Evolutionary conservation across 2,113 vertebrate genomes (phyloP).

Genomic region (Daphoenositta chrysoptera): DNA sequence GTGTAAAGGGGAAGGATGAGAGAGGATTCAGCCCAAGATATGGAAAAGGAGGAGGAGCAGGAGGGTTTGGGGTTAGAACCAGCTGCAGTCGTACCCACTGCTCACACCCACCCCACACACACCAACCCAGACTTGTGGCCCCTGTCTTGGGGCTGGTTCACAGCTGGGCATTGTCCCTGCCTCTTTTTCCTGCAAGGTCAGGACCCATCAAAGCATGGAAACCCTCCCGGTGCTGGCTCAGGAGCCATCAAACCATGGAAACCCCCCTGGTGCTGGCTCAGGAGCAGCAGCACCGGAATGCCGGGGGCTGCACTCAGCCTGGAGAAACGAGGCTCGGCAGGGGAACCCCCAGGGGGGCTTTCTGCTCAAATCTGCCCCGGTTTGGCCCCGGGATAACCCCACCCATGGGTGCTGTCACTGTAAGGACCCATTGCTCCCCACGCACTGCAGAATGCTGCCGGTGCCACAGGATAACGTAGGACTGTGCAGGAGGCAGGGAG

Average conservation of each 20-base stretch:
- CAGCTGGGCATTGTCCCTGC: not conserved
- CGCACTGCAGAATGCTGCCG: rapidly evolving
- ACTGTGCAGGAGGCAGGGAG: not conserved
- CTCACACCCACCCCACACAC: rapidly evolving
- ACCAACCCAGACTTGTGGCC: not conserved
- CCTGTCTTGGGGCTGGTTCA: not conserved
- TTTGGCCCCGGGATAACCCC: not conserved
- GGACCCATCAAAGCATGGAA: not conserved
- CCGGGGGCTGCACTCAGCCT: not conserved
- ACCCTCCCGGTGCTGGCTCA: not conserved
- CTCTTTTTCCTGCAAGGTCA: not conserved
- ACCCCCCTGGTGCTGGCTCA: not conserved
- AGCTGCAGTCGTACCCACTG: not conserved
- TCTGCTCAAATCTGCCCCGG: not conserved
- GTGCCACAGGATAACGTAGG: rapidly evolving
- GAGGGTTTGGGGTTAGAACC: not conserved
- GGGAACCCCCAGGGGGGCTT: not conserved
- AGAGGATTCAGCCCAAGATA: not conserved
- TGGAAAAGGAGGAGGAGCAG: not conserved
- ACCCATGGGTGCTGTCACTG: not conserved
- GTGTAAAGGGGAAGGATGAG: not conserved
- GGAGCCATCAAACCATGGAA: not conserved
- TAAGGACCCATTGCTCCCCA: not conserved
- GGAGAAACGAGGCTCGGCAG: rapidly evolving
- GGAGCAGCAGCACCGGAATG: not conserved